Evolutionary conservation across 2,797 vertebrate species (phyloP).

Genomic region (Gymnocypris eckloni): DNA sequence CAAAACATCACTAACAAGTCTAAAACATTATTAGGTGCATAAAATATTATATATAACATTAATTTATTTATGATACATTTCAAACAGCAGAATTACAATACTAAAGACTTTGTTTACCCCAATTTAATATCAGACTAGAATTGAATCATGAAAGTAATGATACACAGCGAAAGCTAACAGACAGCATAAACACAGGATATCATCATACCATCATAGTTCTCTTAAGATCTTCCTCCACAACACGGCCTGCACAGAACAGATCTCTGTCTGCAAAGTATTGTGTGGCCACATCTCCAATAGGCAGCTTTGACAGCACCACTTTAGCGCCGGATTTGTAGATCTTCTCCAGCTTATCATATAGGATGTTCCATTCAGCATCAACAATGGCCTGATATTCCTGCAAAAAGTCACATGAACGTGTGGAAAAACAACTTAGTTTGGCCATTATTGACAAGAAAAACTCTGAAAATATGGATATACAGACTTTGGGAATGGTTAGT

Average conservation of each 20-base stretch:
- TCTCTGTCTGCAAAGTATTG: slow-evolving; percentile 97
- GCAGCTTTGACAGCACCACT: slow-evolving; percentile 91
- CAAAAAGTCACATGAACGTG: background rate
- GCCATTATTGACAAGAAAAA: background rate
- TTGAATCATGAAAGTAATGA: background rate
- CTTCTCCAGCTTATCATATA: slow-evolving; percentile 97
- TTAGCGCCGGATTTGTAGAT: slow-evolving; percentile 92
- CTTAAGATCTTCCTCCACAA: slow-evolving; percentile 94
- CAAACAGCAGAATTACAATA: background rate
- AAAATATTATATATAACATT: background rate
- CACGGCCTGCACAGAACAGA: slow-evolving; percentile 96
- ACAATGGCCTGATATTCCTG: slow-evolving; percentile 99
- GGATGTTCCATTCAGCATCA: slow-evolving; percentile 97
- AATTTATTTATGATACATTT: background rate
- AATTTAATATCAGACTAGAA: background rate
- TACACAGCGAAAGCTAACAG: background rate
- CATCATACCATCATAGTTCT: slow-evolving; percentile 94
- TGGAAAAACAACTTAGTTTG: background rate
- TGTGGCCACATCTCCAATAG: slow-evolving; percentile 95
- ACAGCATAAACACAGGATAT: background rate
- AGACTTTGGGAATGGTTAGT: background rate
- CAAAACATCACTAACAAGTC: background rate
- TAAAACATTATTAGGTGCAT: background rate
- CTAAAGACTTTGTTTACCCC: background rate
- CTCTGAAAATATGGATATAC: background rate